These are phyloP conservation scores for Cephus sareptanus DNA, from an alignment of 2,888 invertebrate species.

Conservation along the genomic window DNA sequence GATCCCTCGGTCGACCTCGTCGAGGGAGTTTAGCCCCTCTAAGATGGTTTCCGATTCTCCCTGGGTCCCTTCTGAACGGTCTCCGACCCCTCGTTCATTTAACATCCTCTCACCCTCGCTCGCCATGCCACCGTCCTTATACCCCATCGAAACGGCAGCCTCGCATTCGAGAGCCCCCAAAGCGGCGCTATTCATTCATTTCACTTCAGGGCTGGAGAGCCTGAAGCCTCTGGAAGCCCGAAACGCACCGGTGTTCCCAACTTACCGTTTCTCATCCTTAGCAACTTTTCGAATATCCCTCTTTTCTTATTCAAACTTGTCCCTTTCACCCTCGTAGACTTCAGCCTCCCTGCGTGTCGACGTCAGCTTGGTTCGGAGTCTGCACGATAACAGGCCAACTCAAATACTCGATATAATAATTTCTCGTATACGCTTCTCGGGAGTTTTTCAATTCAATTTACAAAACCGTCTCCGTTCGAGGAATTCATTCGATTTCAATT, in stretches of 20 bases:
- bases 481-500: neutral
- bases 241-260: neutral
- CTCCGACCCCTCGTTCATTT: conserved; percentile 10
- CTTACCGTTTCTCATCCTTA: neutral
- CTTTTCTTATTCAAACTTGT: neutral
- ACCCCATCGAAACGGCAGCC: conserved; percentile 2
- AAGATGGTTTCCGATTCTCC: conserved; percentile 9
- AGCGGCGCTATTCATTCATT: conserved; percentile 4
- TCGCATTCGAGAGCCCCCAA: neutral
- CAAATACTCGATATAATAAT: neutral
- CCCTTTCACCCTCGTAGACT: neutral
- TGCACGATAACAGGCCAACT: neutral
- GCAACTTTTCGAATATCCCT: neutral
- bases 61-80: conserved; percentile 2
- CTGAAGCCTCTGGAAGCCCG: neutral
- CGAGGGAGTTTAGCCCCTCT: neutral
- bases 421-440: neutral
- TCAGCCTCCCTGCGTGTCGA: neutral
- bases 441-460: neutral
- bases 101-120: conserved; percentile 9
- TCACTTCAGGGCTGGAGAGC: neutral
- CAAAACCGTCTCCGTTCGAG: neutral
- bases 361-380: neutral
- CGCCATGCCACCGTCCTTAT: neutral
- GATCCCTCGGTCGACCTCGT: neutral